Percentiles rank a stretch among this genome's conserved stretches.
These are phyloP conservation scores for Anoplolepis gracilipes DNA, from an alignment of 1,140 invertebrate species.

Conservation along the genomic window DNA sequence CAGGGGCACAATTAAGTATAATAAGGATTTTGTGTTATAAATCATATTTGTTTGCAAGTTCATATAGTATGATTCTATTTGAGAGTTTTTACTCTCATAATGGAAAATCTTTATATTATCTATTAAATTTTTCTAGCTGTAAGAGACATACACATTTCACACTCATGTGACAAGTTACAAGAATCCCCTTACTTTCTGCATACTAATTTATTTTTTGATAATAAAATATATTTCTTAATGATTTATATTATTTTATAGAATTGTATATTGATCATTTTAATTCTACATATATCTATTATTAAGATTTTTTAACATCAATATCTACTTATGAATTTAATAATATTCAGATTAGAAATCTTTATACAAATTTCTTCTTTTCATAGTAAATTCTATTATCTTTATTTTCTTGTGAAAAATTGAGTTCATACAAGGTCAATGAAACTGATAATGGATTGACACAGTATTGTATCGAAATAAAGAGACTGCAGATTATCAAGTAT, in stretches of 20 bases:
- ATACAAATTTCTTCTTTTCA: constrained; percentile 19
- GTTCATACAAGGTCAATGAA: constrained; percentile 58
- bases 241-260: constrained; percentile 24
- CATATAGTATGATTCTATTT: neutral
- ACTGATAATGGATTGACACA: constrained; percentile 70
- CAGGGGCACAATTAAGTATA: constrained; percentile 46
- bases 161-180: constrained; percentile 4
- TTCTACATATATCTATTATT: constrained; percentile 26
- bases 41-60: constrained; percentile 8
- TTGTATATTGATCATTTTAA: constrained; percentile 6
- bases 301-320: neutral
- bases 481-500: constrained; percentile 78
- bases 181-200: neutral
- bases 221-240: neutral
- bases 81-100: neutral
- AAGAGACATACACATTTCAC: constrained; percentile 11
- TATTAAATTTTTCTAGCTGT: neutral
- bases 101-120: neutral
- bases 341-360: constrained; percentile 22
- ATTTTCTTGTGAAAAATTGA: neutral
- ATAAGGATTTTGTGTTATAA: neutral
- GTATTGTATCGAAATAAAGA: constrained; percentile 79
- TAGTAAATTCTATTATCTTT: neutral
- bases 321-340: neutral
- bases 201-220: constrained; percentile 23